Evolutionary conservation across 2,113 vertebrate species (phyloP), one percentile per base, ranked within the genome.

Genomic region (Corvus cornix): DNA sequence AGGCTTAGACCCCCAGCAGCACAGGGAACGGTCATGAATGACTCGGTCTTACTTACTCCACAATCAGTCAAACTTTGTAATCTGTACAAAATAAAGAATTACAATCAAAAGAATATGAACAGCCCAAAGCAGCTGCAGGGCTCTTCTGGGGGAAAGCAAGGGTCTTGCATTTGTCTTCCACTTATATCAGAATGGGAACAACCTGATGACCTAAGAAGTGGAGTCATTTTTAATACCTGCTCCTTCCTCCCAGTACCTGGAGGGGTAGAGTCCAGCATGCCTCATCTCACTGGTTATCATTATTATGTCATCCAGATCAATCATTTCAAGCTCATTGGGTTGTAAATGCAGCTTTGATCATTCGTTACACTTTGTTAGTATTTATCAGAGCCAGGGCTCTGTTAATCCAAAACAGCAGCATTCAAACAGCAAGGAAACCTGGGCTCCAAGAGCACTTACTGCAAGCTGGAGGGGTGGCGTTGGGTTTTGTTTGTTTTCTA

Each of bases 281-380:
- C 96, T 97, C 88, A 70, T 96, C 97, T 97, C 97, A 89, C 98
- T 98, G 97, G 96, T 98, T 97, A 97, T 95, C 97, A 97, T 98
- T 97, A 98, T 98, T 98, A 98, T 97, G 97, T 98, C 98, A 98
- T 96, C 97, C 95, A 97, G 96, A 98, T 98, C 97, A 98, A 97
- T 97, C 98, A 97, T 93, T 96, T 97, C 97, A 93, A 94, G 92
- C 97, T 97, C 93, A 68, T 79, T 79, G 97, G 94, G 95, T 91
- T 94, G 95, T 97, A 98, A 98, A 98, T 95, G 88, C 87, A 20
- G 70, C 98, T 98, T 98, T 98, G 98, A 98, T 98, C 97, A 98
- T 98, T 98, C 97, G 98, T 97, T 98, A 97, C 98, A 98, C 97
- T 98, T 98, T 97, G 97, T 98, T 98, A 98, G 97, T 97, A 95